These are phyloP conservation scores for Diglossa cyanea DNA, from an alignment of 2,797 vertebrate genomes.

Conservation along the genomic window DNA sequence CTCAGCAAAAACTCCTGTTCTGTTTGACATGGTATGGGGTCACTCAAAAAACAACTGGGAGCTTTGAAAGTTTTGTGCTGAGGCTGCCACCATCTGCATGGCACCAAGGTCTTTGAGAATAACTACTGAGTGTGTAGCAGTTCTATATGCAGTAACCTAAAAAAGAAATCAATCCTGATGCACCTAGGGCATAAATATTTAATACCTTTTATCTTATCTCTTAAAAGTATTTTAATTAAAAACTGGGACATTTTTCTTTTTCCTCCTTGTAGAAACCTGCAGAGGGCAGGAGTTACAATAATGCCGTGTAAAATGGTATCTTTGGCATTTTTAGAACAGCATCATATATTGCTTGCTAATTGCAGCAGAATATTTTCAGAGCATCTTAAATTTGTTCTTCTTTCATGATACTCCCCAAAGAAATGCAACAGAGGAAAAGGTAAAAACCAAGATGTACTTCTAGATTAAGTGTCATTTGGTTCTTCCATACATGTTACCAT, in stretches of 20 bases:
- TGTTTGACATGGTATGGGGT: background rate
- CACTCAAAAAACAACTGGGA: background rate
- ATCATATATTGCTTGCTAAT: conserved; percentile 23
- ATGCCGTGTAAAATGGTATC: background rate
- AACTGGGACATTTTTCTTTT: background rate
- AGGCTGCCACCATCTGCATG: background rate
- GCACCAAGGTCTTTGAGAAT: background rate
- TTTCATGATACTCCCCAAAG: background rate
- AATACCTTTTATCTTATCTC: background rate
- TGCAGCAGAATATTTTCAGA: conserved; percentile 22
- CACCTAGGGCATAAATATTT: background rate
- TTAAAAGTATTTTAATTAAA: conserved; percentile 20
- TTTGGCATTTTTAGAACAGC: background rate
- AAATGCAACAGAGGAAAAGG: background rate
- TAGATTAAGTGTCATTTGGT: background rate
- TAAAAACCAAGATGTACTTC: background rate
- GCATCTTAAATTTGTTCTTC: background rate
- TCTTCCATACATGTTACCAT: background rate
- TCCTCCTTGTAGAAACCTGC: background rate
- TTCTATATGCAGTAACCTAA: background rate
- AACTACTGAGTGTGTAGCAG: background rate
- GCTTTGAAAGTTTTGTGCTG: background rate
- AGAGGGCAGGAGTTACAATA: background rate
- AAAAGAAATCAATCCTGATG: background rate
- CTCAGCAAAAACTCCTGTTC: background rate